These are phyloP conservation scores for Scolopax mira DNA, from an alignment of 2,113 vertebrate genomes.

Conservation along the genomic window DNA sequence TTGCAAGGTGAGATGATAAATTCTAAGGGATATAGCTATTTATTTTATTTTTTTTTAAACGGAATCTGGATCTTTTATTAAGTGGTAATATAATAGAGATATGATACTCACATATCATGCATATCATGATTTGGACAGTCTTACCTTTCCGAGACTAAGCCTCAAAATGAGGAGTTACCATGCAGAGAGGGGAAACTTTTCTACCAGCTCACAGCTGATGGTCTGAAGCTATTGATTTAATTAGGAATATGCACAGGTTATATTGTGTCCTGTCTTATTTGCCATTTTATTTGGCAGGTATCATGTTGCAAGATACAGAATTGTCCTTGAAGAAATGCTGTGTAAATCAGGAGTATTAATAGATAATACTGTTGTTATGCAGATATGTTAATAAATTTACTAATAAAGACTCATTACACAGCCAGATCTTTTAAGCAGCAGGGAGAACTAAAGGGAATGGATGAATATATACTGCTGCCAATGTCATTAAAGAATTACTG, in stretches of 20 bases:
- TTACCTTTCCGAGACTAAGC: background rate
- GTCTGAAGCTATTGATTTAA: background rate
- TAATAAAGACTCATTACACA: background rate
- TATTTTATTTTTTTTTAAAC: background rate
- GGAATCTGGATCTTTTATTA: background rate
- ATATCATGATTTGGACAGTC: background rate
- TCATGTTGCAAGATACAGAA: background rate
- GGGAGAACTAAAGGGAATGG: background rate
- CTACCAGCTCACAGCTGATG: background rate
- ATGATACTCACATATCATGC: background rate
- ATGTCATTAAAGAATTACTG: background rate
- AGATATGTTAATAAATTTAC: background rate
- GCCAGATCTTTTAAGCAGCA: background rate
- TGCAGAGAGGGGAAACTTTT: background rate
- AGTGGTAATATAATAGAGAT: background rate
- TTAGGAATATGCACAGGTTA: background rate
- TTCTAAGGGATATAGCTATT: background rate
- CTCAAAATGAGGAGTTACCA: background rate
- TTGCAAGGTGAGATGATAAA: background rate
- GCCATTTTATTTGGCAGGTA: background rate
- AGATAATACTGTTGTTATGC: background rate
- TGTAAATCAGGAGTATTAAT: background rate
- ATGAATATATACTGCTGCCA: background rate
- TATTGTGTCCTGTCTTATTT: background rate
- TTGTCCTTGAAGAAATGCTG: background rate